Percentiles rank a stretch among this genome's conserved stretches.
phyloP scores from a whole-genome alignment of 2,797 vertebrate species.

The Pygocentrus nattereri region DNA sequence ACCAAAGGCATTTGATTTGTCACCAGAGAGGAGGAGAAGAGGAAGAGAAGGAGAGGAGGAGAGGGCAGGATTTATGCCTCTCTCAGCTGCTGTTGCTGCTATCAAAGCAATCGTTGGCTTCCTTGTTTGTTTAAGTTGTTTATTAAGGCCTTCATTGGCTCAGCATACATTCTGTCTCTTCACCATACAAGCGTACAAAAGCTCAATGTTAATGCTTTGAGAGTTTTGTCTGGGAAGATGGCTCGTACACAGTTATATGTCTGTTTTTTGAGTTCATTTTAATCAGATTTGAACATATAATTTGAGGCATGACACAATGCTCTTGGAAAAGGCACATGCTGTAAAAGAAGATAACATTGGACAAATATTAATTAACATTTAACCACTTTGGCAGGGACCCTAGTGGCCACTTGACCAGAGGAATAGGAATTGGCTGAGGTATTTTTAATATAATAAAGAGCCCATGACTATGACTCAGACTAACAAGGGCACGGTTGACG shows the following conservation, averaged over 20 bases:
- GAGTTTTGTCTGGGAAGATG: background rate
- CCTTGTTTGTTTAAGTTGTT: constrained; percentile 62
- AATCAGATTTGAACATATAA: too few relatives aligned
- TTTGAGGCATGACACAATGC: too few relatives aligned
- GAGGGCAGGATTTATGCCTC: constrained; percentile 75
- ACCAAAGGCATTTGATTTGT: constrained; percentile 83
- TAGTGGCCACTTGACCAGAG: too few relatives aligned
- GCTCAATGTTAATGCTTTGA: background rate
- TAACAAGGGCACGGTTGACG: too few relatives aligned
- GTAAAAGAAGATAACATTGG: too few relatives aligned
- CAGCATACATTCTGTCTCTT: background rate
- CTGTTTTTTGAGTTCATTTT: too few relatives aligned
- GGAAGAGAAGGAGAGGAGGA: constrained; percentile 20
- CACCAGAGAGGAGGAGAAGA: constrained; percentile 72
- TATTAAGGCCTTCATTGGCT: constrained; percentile 1
- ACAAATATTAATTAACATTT: too few relatives aligned
- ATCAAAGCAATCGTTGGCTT: constrained; percentile 72
- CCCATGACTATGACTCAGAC: too few relatives aligned
- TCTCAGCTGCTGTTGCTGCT: constrained; percentile 79
- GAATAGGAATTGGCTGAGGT: too few relatives aligned
- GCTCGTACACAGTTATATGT: background rate
- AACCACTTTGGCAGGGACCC: too few relatives aligned
- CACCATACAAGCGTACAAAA: background rate
- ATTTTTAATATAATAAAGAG: too few relatives aligned
- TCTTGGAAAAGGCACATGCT: too few relatives aligned